Evolutionary conservation across 2,113 vertebrate genomes (phyloP).

Genomic region (Xiphophorus maculatus): DNA sequence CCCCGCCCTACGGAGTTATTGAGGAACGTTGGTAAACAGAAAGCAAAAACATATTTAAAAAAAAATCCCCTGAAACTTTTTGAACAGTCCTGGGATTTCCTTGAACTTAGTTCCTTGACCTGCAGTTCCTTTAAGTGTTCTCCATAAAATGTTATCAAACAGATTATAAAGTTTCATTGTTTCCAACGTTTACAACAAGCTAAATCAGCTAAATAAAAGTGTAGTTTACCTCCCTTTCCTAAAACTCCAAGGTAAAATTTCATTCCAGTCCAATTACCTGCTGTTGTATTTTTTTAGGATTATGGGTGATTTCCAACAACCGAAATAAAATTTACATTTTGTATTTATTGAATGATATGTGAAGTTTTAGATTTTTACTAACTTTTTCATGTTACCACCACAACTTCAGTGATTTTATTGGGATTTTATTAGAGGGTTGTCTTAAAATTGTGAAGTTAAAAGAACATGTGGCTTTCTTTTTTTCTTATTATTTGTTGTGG

Average conservation of each 20-base stretch:
- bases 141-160: background rate
- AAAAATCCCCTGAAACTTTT: conserved; percentile 26
- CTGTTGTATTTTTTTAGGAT: too few species aligned
- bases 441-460: background rate
- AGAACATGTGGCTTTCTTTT: background rate
- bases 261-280: background rate
- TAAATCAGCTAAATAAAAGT: background rate
- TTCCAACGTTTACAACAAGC: background rate
- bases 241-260: background rate
- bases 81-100: background rate
- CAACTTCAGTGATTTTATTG: background rate
- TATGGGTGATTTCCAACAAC: background rate
- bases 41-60: conserved; percentile 35
- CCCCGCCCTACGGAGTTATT: background rate
- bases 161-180: background rate
- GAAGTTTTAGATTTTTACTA: background rate
- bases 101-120: background rate
- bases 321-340: background rate
- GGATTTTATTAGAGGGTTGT: background rate
- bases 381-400: background rate
- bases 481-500: background rate
- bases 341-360: background rate
- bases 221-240: background rate
- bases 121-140: background rate
- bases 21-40: conserved; percentile 23